Evolutionary conservation across 2,888 invertebrate genomes (phyloP).

Genomic region (Pammene aurita): DNA sequence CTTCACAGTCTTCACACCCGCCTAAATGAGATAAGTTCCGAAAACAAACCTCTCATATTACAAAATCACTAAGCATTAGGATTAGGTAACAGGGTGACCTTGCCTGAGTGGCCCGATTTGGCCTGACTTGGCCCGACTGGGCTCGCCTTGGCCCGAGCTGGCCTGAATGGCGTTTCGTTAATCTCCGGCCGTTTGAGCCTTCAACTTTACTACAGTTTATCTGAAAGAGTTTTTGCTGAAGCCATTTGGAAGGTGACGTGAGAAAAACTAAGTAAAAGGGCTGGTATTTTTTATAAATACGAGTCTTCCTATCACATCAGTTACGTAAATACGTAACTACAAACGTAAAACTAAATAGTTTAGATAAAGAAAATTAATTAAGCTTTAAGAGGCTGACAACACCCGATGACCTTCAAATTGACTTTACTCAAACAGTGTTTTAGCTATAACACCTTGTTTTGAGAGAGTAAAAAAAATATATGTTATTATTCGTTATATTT

Average conservation of each 20-base stretch:
- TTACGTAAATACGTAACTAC: too few relatives aligned
- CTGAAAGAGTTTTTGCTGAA: slow-evolving; percentile 10
- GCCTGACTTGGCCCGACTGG: slow-evolving; percentile 17
- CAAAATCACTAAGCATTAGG: slow-evolving; percentile 12
- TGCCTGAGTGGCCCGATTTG: slow-evolving; percentile 2
- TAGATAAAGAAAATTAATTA: too few relatives aligned
- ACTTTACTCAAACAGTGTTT: too few relatives aligned
- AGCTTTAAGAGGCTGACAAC: too few relatives aligned
- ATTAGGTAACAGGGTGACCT: slow-evolving; percentile 18
- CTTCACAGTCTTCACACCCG: not conserved
- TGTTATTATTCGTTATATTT: too few relatives aligned
- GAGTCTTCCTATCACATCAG: too few relatives aligned
- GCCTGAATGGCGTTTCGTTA: slow-evolving; percentile 15
- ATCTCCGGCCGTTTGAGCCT: slow-evolving; percentile 14
- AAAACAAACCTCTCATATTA: slow-evolving; percentile 21
- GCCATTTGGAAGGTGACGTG: slow-evolving; percentile 13
- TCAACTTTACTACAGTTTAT: slow-evolving; percentile 29
- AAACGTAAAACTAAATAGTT: too few relatives aligned
- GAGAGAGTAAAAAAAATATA: too few relatives aligned
- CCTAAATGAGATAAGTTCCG: slow-evolving; percentile 9
- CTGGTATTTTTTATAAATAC: not conserved
- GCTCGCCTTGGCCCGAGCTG: slow-evolving; percentile 10
- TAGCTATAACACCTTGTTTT: too few relatives aligned
- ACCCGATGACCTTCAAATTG: too few relatives aligned
- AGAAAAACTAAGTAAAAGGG: not conserved